Base-by-base conservation (phyloP, 2,113 vertebrate genomes). In the Semnopithecus entellus region DNA sequence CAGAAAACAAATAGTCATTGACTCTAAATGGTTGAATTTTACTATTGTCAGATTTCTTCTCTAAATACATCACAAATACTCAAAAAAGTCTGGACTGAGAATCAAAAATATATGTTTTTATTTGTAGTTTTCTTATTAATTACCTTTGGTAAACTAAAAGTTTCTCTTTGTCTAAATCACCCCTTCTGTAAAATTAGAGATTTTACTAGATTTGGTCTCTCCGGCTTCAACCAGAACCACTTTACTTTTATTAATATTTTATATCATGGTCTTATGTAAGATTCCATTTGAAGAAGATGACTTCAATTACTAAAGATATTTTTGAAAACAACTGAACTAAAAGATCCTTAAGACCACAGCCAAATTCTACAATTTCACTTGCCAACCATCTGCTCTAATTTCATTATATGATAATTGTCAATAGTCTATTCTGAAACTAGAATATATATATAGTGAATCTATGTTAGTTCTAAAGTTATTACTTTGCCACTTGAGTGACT, bases 271-370 rank as follows among this genome's bases (percentile, higher is more conserved):
- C 30, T 96, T 95, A 79, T 35, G 5, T 92, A 87, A 95, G 57
- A 75, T 75, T 95, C 35, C 16, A 92, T 72, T 88, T 57, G n/a
- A 84, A 87, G 75, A 97, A 43, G 40, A 83, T n/a, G 84, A 68
- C n/a, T 90, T 90, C 13, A 43, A 52, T 80, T 75, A 72, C 70
- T 84, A 48, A 22, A 48, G 88, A 91, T 5, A 35, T 40, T 87
- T 92, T 52, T 64, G 14, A 95, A 93, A 93, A 45, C 35, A 83
- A 25, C 23, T 45, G 32, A 88, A 64, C n/a, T 88, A 52, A 88
- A 84, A 23, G 5, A 43, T 66, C 3, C 30, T 91, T 85, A 86
- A 52, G 61, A 59, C 48, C 6, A 68, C 8, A 86, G 66, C 59
- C 78, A 95, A 88, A 86, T 55, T 48, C 25, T 91, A 8, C 25